Base-by-base conservation (phyloP, 1,140 invertebrate species). In the Ceratitis capitata region DNA sequence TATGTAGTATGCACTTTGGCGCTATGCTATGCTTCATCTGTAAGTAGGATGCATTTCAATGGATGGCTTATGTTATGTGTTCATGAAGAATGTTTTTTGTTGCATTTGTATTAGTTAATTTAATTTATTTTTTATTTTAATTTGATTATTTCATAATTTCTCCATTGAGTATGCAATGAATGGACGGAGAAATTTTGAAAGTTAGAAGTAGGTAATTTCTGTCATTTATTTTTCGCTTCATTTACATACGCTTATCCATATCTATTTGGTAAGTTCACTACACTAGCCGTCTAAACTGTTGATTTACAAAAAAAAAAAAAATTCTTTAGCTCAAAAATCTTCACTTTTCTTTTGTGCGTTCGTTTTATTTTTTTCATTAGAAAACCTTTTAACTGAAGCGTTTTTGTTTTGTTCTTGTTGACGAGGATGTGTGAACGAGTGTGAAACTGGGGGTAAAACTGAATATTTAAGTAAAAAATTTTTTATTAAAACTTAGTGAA, bases 211-310 rank as follows among this genome's bases (percentile, higher is more conserved):
- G 29, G 32, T 14, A 39, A 6, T 19, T 39, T 85, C 61, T 84
- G 51, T 64, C 10, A n/a, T 83, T 26, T 64, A 5, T 47, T 56
- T 61, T 82, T 82, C 29, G 16, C 51, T 58, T n/a, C 32, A 42
- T 19, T 45, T n/a, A n/a, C n/a, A n/a, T n/a, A n/a, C n/a, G n/a
- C 84, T n/a, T 85, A 47, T 83, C 69, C 69, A 14, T 45, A 78
- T 42, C n/a, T 45, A n/a, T n/a, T n/a, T n/a, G n/a, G n/a, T n/a
- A 78, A 23, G 39, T 78, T 78, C 9, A 45, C 39, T 78, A 78
- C n/a, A 47, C n/a, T 78, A 78, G 39, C 42, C 69, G 39, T 3
- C n/a, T 78, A 78, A 45, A 7, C 9, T 14, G 7, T 78, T 2
- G 35, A 45, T 26, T 83, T 32, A 9, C 82, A 53, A 53, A n/a